Base-by-base conservation (phyloP, 2,888 invertebrate species). In the Apamea anceps region DNA sequence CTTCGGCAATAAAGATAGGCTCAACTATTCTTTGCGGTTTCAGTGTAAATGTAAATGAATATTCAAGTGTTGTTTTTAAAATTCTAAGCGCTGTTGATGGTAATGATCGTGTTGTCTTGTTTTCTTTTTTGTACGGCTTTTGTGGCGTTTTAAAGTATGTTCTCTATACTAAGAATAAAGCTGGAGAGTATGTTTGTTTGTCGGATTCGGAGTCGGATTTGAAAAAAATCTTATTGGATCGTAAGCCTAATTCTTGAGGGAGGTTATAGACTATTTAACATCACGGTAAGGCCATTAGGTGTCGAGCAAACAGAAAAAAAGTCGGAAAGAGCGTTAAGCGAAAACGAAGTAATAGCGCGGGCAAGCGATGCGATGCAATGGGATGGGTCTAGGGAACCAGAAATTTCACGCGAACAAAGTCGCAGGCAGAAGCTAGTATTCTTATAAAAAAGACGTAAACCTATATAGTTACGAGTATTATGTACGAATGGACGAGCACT, bases 1-100 rank as follows among this genome's bases (percentile, higher is more conserved):
- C 94, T 91, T 83, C 82, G 77, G 84, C 90, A 89, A 91, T 95
- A 94, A 94, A 94, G 92, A 93, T 91, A 91, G 80, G 86, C 87
- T 77, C 71, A 86, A 88, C 88, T 88, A 84, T 86, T 84, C 76
- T 86, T 88, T 70, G 86, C 82, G 87, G 87, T 85, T 62, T 68
- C 86, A 48, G 72, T 68, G 72, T 84, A 76, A 87, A 82, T 91
- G 90, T 90, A 89, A 91, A 94, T 95, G 94, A 94, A 95, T 95
- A 95, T 95, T 94, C 93, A 92, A 85, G 71, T 68, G 80, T 82
- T 87, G 81, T 80, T 88, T 88, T 87, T 88, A 82, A 83, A 88
- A 79, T 85, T 78, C 72, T 68, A 54, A 88, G 80, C 80, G 85
- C 75, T 84, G 83, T 74, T 87, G 76, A 73, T 83, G 83, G 77